Percentiles rank a stretch among this genome's conserved stretches.
Conservation (phyloP, 1,140 invertebrate species). For the Saccostrea cuccullata region DNA sequence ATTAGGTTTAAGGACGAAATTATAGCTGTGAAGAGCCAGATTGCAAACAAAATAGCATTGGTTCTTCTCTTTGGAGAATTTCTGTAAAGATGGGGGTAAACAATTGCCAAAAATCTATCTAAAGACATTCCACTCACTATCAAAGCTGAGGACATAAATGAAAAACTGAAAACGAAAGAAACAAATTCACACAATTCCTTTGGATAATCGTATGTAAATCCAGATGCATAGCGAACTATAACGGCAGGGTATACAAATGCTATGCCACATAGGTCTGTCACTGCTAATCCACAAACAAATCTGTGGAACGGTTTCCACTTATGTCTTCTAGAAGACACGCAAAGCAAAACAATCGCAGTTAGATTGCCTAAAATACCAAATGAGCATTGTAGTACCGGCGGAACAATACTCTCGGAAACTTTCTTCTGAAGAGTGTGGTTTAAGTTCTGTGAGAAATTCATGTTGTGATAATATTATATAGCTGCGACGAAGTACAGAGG, state of each 20-base stretch:
- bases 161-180: conserved; percentile 76
- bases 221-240: conserved; percentile 66
- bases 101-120: conserved; percentile 76
- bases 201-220: conserved; percentile 65
- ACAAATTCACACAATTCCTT: conserved; percentile 72
- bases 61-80: conserved; percentile 64
- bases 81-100: conserved; percentile 76
- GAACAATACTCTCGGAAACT: not conserved
- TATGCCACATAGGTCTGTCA: conserved; percentile 69
- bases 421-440: too few species aligned
- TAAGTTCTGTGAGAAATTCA: too few species aligned
- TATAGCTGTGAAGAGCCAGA: conserved; percentile 70
- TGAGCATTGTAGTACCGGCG: conserved; percentile 50
- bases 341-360: conserved; percentile 62
- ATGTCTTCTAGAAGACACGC: conserved; percentile 59
- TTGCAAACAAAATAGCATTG: conserved; percentile 59
- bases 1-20: conserved; percentile 75
- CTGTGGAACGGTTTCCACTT: conserved; percentile 66
- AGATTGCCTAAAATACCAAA: conserved; percentile 66
- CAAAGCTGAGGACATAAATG: conserved; percentile 75
- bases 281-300: conserved; percentile 66
- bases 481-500: too few species aligned
- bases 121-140: conserved; percentile 78
- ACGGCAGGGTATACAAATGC: conserved; percentile 67
- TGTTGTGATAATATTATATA: too few species aligned